A percentile compares a stretch with the other conserved stretches of the same genome.
These are phyloP conservation scores for Pocota personata DNA, from an alignment of 2,888 invertebrate species.

Conservation along the genomic window DNA sequence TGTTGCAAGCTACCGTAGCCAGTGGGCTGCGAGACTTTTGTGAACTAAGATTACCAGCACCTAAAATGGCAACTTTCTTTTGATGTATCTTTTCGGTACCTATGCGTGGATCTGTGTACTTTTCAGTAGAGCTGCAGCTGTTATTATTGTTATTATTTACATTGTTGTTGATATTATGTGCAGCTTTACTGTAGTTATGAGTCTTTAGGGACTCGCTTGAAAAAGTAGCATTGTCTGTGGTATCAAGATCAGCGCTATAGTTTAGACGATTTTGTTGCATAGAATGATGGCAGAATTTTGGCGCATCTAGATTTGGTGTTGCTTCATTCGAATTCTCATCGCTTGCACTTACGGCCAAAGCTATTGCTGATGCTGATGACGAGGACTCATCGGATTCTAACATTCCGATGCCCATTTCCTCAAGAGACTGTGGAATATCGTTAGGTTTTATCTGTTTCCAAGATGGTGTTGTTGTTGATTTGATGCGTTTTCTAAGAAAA, in stretches of 20 bases:
- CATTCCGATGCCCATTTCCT: conserved; percentile 86
- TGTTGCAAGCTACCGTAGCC: conserved; percentile 80
- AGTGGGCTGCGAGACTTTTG: conserved; percentile 79
- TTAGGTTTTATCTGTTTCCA: conserved; percentile 76
- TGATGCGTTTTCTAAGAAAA: conserved; percentile 79
- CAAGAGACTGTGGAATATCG: conserved; percentile 74
- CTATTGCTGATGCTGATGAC: conserved; percentile 79
- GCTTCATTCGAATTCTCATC: conserved; percentile 81
- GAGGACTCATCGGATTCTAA: conserved; percentile 84
- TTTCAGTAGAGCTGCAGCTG: conserved; percentile 66
- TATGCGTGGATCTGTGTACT: conserved; percentile 65
- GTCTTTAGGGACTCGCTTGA: conserved; percentile 78
- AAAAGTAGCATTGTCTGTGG: conserved; percentile 76
- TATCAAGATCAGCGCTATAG: conserved; percentile 76
- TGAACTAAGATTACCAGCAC: conserved; percentile 75
- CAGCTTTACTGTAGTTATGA: conserved; percentile 24
- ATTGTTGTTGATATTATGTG: conserved; percentile 28
- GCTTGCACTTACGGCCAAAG: conserved; percentile 77
- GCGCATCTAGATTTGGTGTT: conserved; percentile 78
- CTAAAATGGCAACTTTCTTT: conserved; percentile 77
- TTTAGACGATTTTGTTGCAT: conserved; percentile 75
- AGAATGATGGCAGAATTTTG: conserved; percentile 77
- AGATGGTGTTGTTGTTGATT: conserved; percentile 73
- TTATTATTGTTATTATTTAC: conserved; percentile 48
- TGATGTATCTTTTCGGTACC: conserved; percentile 74